Conservation (phyloP, 2,888 invertebrate species). For the Leucania comma region DNA sequence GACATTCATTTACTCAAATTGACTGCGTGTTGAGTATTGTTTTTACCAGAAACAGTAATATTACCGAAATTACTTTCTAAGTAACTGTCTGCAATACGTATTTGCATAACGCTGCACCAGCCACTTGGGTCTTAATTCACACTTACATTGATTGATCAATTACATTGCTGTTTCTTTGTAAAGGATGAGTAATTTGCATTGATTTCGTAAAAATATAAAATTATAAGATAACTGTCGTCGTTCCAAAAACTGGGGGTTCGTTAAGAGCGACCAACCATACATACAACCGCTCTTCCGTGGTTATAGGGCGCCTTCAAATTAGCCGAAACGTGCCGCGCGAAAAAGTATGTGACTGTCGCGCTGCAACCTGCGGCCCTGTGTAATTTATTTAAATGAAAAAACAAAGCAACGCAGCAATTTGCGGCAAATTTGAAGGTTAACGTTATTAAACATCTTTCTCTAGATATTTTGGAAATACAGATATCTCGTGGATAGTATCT, state of each 20-base stretch:
- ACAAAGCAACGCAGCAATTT: no score
- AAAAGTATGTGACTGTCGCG: no score
- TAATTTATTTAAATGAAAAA: no score
- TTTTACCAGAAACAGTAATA: not conserved
- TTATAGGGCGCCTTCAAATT: no score
- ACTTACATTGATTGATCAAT: not conserved
- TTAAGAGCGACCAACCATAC: not conserved
- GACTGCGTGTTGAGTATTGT: constrained; percentile 15
- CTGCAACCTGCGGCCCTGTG: no score
- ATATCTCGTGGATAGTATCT: no score
- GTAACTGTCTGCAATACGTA: constrained; percentile 6
- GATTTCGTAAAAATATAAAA: not conserved
- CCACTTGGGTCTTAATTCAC: not conserved
- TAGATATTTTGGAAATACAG: no score
- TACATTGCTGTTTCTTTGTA: not conserved
- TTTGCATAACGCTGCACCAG: not conserved
- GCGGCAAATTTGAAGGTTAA: no score
- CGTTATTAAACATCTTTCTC: no score
- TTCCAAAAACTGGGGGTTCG: not conserved
- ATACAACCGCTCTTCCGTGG: no score
- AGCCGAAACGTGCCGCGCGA: no score
- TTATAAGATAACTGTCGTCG: not conserved
- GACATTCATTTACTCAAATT: constrained; percentile 7
- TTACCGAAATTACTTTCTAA: constrained; percentile 15
- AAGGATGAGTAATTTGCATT: not conserved